Evolutionary conservation across 2,888 invertebrate species (phyloP).

Genomic region (Morpho achilles): DNA sequence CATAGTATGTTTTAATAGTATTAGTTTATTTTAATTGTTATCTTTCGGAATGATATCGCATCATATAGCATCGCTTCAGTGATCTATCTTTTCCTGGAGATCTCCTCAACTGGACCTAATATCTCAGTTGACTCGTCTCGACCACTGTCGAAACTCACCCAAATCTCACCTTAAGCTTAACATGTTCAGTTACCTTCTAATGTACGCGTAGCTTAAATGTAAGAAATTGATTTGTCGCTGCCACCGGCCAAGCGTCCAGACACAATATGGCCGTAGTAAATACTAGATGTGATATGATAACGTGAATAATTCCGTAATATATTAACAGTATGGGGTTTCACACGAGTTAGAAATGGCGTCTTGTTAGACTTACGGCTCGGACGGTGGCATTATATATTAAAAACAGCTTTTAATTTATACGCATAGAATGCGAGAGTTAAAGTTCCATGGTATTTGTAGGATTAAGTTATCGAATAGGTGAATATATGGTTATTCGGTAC

Average conservation of each 20-base stretch:
- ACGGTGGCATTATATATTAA: conserved; percentile 11
- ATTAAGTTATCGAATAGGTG: no score
- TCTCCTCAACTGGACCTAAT: no score
- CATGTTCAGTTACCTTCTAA: not conserved
- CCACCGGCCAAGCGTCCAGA: conserved; percentile 24
- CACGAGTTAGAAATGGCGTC: conserved; percentile 18
- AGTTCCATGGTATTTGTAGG: not conserved
- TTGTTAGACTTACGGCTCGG: conserved; percentile 19
- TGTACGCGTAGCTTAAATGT: conserved; percentile 40
- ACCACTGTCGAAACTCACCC: no score
- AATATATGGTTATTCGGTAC: not conserved
- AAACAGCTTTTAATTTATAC: conserved; percentile 9
- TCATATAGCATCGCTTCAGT: no score
- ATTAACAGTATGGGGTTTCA: conserved; percentile 37
- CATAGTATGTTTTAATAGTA: no score
- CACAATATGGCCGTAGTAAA: conserved; percentile 27
- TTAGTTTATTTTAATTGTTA: no score
- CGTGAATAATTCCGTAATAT: conserved; percentile 37
- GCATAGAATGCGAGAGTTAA: conserved; percentile 4
- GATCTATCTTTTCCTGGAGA: no score
- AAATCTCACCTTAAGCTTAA: no score
- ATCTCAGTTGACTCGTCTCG: no score
- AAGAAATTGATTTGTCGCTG: conserved; percentile 33
- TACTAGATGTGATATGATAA: conserved; percentile 37
- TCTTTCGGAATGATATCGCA: no score